These are phyloP conservation scores for Diorhabda sublineata DNA, from an alignment of 1,140 invertebrate species.

Conservation along the genomic window DNA sequence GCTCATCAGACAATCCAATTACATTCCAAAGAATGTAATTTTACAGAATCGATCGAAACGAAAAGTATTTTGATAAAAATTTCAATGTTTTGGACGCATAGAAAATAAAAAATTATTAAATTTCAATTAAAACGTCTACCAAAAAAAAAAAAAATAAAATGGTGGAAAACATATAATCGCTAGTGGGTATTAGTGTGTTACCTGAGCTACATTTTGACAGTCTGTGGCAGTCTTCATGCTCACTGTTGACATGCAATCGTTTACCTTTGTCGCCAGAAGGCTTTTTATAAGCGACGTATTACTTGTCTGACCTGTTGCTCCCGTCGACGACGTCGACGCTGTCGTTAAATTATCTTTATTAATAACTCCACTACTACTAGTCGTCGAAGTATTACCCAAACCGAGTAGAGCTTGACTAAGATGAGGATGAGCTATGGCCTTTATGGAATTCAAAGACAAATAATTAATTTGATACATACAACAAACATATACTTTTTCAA, in stretches of 20 bases:
- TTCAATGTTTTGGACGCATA: no score
- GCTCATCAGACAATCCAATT: no score
- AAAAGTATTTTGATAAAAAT: no score
- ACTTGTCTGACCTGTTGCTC: constrained; percentile 38
- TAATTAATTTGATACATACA: no score
- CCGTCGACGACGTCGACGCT: constrained; percentile 46
- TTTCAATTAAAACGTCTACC: no score
- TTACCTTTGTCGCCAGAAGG: constrained; percentile 80
- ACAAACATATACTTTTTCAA: no score
- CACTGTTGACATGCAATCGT: constrained; percentile 58
- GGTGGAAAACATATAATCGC: constrained; percentile 8
- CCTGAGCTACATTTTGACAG: constrained; percentile 49
- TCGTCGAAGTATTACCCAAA: constrained; percentile 45
- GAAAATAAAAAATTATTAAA: no score
- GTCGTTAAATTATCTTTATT: constrained; percentile 23
- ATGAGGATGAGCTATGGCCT: constrained; percentile 60
- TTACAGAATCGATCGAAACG: no score
- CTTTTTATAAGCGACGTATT: constrained; percentile 75
- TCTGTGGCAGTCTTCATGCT: constrained; percentile 46
- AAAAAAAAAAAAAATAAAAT: not conserved
- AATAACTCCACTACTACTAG: constrained; percentile 35
- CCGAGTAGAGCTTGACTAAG: constrained; percentile 58
- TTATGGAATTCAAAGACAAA: constrained; percentile 5
- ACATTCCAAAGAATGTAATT: no score
- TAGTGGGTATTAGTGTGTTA: constrained; percentile 46